Conservation (phyloP, 2,797 vertebrate genomes). For the Acanthornis magna region DNA sequence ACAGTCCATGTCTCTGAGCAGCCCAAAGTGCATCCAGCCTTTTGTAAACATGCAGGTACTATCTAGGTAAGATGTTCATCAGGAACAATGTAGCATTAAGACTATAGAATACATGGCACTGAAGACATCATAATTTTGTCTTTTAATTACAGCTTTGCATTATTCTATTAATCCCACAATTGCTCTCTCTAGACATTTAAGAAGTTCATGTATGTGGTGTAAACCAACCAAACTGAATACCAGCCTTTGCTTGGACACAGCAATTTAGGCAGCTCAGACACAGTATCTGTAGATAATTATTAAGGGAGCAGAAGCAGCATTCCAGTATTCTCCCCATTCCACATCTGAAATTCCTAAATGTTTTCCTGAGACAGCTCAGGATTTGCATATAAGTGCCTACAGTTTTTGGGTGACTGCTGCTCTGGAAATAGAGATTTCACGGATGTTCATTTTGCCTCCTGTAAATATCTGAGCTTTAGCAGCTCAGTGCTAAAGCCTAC, state of each 20-base stretch:
- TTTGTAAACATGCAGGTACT: neutral
- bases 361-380: neutral
- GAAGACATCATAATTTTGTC: neutral
- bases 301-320: neutral
- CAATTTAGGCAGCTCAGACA: neutral
- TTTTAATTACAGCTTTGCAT: neutral
- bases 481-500: neutral
- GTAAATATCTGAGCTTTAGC: neutral
- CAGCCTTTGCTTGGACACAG: neutral
- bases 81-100: neutral
- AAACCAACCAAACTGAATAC: neutral
- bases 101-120: neutral
- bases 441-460: constrained; percentile 3
- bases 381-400: neutral
- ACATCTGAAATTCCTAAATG: neutral
- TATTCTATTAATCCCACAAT: neutral
- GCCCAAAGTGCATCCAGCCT: neutral
- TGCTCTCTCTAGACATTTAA: neutral
- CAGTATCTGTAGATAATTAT: neutral
- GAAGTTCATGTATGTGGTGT: neutral
- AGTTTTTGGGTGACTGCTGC: neutral
- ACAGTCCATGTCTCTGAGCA: neutral
- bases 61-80: neutral
- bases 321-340: neutral
- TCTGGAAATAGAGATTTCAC: neutral